Evolutionary conservation across 1,140 invertebrate genomes (phyloP), one percentile per base, ranked within the genome.

Genomic region (Hydropsyche tenuis): DNA sequence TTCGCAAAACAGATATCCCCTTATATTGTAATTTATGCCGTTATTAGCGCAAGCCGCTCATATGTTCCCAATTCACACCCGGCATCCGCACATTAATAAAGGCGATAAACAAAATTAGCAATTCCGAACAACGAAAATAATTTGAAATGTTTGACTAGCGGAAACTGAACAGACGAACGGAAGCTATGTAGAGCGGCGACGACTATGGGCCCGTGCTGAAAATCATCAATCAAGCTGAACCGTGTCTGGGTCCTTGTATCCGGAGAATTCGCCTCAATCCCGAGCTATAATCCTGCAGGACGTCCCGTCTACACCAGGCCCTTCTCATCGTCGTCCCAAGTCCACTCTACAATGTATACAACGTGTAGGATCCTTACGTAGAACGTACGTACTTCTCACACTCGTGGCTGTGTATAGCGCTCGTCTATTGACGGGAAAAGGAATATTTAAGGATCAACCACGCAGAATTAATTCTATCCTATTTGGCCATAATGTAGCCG

Each of bases 181-280:
- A 18, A 1, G 48, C 16, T 18, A 53, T 53, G 48, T 18, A 18
- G 1, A 53, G 9, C 48, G 16, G 30, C 16, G 18, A 14, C 46
- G 14, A 48, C n/a, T 53, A 18, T 53, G 6, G 20, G 7, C n/a
- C 20, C 48, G 48, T 53, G 48, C 48, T 53, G 48, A 53, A 53
- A 53, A 53, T 53, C 48, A 53, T 53, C 48, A 53, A 53, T 53
- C 48, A 53, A 53, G 48, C 48, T 18, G 48, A 53, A 53, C 16
- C 48, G 20, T 53, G 48, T 53, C 48, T 53, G 20, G 48, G 20
- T 18, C 20, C 7, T 9, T 53, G 16, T 53, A 20, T 53, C 48
- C 48, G 48, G 48, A 20, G 16, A 53, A 53, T 53, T 53, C 48
- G 16, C 48, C 48, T 18, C 48, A 53, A 53, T 53, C 48, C 48